These are phyloP conservation scores for Gibbula magus DNA, from an alignment of 2,888 invertebrate genomes.

Conservation along the genomic window DNA sequence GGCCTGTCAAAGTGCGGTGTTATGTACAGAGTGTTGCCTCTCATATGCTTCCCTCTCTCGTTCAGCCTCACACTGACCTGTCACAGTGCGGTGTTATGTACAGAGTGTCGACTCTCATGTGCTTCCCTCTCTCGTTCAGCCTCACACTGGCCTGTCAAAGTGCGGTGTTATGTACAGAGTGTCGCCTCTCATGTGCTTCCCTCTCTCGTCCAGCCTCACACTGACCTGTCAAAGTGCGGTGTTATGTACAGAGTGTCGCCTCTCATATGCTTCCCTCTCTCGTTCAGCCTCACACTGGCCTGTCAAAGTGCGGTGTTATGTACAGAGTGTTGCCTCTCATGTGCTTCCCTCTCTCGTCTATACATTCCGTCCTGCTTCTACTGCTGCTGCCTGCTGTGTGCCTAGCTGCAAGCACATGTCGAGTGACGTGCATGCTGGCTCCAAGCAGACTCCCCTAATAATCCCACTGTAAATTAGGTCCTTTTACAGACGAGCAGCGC, in stretches of 20 bases:
- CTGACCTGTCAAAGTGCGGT: too few relatives aligned
- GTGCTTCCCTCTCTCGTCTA: background rate
- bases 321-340: background rate
- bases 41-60: background rate
- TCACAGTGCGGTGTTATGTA: too few relatives aligned
- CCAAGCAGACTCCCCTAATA: constrained; percentile 14
- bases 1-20: too few relatives aligned
- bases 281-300: background rate
- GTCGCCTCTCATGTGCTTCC: background rate
- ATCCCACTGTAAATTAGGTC: constrained; percentile 22
- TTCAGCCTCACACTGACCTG: too few relatives aligned
- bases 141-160: too few relatives aligned
- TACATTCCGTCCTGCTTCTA: background rate
- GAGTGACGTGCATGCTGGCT: constrained; percentile 2
- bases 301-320: too few relatives aligned
- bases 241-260: background rate
- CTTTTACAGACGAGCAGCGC: constrained; percentile 47
- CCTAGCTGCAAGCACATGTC: constrained; percentile 3
- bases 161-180: background rate
- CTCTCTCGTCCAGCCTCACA: background rate
- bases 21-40: background rate
- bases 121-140: background rate
- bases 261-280: background rate
- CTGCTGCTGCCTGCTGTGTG: constrained; percentile 3
- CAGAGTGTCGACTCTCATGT: background rate